A percentile compares a stretch with the other conserved stretches of the same genome.
Evolutionary conservation across 2,113 vertebrate species (phyloP).

Genomic region (Chlamydotis undulata): DNA sequence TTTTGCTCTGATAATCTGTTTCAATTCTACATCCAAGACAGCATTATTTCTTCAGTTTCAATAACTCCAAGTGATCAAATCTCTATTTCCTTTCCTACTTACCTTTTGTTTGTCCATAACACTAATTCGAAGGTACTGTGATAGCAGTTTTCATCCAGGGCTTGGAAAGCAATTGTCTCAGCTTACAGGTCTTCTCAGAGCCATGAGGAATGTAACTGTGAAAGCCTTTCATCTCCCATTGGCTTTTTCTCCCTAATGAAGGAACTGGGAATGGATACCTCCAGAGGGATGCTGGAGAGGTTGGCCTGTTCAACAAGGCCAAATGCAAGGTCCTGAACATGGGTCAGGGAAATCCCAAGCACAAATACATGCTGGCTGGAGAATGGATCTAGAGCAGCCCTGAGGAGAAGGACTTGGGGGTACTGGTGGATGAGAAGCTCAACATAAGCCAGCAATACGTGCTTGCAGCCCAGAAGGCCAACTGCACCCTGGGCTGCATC

Average conservation of each 20-base stretch:
- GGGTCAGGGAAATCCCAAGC: too few species aligned
- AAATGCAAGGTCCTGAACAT: too few species aligned
- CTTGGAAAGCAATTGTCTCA: not conserved
- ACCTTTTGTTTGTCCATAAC: not conserved
- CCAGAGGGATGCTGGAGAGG: too few species aligned
- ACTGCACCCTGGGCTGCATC: too few species aligned
- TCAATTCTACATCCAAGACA: not conserved
- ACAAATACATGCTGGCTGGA: too few species aligned
- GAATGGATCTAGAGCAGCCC: too few species aligned
- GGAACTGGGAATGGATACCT: too few species aligned
- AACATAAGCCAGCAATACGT: too few species aligned
- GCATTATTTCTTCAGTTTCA: not conserved
- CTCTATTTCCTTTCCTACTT: not conserved
- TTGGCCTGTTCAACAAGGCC: too few species aligned
- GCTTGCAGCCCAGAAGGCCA: too few species aligned
- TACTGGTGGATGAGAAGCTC: too few species aligned
- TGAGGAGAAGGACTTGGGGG: too few species aligned
- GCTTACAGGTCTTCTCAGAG: not conserved
- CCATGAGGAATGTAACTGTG: rapidly evolving
- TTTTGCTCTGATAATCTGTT: not conserved
- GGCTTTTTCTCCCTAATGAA: not conserved
- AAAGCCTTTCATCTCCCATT: not conserved
- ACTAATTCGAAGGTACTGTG: not conserved
- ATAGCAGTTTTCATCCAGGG: not conserved
- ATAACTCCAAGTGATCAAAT: not conserved